A percentile compares a stretch with the other conserved stretches of the same genome.
These are phyloP conservation scores for Hirundo rustica DNA, from an alignment of 2,797 vertebrate species.

Conservation along the genomic window DNA sequence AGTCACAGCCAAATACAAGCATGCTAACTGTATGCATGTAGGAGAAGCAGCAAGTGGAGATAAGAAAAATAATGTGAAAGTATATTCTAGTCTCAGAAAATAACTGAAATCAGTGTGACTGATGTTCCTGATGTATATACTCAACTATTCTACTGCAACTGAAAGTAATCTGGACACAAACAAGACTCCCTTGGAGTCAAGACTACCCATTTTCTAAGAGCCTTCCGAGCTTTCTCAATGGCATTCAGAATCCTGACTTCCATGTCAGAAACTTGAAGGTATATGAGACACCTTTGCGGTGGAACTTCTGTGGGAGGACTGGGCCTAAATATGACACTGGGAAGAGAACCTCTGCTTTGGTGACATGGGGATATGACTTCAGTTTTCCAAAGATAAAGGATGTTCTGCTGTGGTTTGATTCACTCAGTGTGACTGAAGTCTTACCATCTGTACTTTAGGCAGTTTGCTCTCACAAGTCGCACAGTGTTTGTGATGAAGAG, in stretches of 20 bases:
- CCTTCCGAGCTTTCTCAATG: neutral
- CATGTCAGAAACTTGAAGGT: neutral
- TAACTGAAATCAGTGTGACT: neutral
- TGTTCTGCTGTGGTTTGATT: neutral
- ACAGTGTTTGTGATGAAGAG: slow-evolving; percentile 81
- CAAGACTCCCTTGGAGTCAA: neutral
- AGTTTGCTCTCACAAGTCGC: slow-evolving; percentile 85
- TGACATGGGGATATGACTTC: neutral
- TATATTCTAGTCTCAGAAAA: neutral
- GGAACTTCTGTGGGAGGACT: neutral
- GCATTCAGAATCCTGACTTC: neutral
- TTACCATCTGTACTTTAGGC: slow-evolving; percentile 75
- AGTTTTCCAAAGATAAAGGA: neutral
- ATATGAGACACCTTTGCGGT: neutral
- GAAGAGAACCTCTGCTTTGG: neutral
- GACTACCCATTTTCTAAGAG: neutral
- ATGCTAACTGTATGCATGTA: neutral
- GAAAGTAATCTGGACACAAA: neutral
- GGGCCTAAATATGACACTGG: neutral
- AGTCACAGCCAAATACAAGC: slow-evolving; percentile 11
- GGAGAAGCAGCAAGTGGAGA: neutral
- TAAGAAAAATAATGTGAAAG: neutral
- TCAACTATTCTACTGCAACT: neutral
- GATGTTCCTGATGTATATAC: neutral
- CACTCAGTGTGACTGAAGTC: neutral